Evolutionary conservation across 1,140 invertebrate genomes (phyloP), one percentile per base, ranked within the genome.

Genomic region (Paraescarpia echinospica): DNA sequence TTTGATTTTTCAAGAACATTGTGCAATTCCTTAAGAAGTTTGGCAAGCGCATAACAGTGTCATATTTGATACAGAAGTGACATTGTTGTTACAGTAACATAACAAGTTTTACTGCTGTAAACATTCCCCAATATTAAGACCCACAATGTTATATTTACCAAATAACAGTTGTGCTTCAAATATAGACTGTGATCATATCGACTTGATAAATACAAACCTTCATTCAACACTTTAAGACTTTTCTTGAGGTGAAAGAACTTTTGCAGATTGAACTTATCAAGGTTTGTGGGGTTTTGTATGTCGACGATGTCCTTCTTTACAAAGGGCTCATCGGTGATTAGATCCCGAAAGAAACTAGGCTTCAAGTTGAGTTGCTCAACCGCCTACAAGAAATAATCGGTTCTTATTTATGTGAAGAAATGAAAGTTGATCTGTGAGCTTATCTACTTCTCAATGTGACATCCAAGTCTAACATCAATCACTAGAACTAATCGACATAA

Each of bases 311-410:
- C 99, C 95, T 97, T 97, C 94, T 98, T 97, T n/a, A 97, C 96
- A 96, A 99, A 99, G 22, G 98, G 97, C 94, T 98, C 97, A 96
- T 99, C 99, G 94, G 97, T 98, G 22, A 99, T 96, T 34, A 99
- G 97, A 96, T 99, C 99, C 95, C 98, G 99, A 97, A 98, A 99
- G 95, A 98, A 98, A 94, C 98, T 98, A 33, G 97, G 97, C 96
- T 99, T 99, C 89, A 99, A 97, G 95, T 99, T 99, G 1, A 99
- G 97, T 94, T 99, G 98, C 95, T 99, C 99, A 91, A 99, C 97
- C 89, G 99, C 99, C 97, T 98, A 77, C 33, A n/a, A 91, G 35
- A 48, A 91, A 92, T 12, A 35, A 92, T 48, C 94, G 5, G 4
- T 91, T 33, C 9, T 31, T 77, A 77, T 77, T 77, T 77, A 77